Evolutionary conservation across 1,140 invertebrate species (phyloP).

Genomic region (Brachionus asplanchnoidis): DNA sequence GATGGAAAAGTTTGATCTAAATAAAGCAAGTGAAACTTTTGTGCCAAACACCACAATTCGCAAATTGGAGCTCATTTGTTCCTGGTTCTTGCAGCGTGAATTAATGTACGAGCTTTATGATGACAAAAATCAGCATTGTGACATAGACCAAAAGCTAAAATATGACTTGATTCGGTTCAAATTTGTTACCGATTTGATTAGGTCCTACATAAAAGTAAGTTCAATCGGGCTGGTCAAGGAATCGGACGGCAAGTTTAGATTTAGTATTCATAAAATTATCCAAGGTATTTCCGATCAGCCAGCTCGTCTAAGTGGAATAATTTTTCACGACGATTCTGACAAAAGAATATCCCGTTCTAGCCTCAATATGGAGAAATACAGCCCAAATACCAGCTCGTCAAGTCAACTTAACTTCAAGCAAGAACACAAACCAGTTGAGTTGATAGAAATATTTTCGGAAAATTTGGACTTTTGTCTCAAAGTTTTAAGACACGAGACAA

Average conservation of each 20-base stretch:
- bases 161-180: neutral
- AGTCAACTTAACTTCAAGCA: neutral
- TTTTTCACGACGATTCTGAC: neutral
- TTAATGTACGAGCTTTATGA: neutral
- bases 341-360: neutral
- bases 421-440: neutral
- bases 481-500: conserved; percentile 5
- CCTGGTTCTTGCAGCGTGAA: conserved; percentile 31
- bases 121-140: conserved; percentile 36
- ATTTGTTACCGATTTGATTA: neutral
- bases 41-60: neutral
- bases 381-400: neutral
- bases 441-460: conserved; percentile 2
- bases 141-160: conserved; percentile 37
- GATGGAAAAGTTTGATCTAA: neutral
- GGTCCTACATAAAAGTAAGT: neutral
- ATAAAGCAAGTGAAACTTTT: neutral
- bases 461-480: conserved; percentile 39
- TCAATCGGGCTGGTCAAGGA: neutral
- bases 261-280: neutral
- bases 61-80: conserved; percentile 26
- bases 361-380: neutral
- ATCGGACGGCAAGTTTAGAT: neutral
- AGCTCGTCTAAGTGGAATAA: neutral
- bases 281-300: neutral